These are phyloP conservation scores for Acestrorhynchus altus DNA, from an alignment of 2,797 vertebrate genomes.

Conservation along the genomic window DNA sequence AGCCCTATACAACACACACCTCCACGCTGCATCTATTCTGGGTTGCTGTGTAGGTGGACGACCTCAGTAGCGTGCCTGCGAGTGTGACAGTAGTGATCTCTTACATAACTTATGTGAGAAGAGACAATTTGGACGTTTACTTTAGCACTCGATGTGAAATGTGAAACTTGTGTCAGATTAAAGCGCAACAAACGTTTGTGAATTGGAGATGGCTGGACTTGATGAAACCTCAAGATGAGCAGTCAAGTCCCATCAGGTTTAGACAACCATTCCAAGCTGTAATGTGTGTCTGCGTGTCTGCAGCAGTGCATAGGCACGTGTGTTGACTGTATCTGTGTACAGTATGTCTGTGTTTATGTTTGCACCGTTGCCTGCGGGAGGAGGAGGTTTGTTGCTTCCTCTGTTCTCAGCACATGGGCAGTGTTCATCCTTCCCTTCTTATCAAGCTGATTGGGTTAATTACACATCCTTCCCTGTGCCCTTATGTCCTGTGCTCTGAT, in stretches of 20 bases:
- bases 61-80: no score
- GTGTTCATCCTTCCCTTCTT: constrained; percentile 42
- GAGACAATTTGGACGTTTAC: no score
- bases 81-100: no score
- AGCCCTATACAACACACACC: no score
- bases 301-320: constrained; percentile 56
- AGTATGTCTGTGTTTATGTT: constrained; percentile 49
- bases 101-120: no score
- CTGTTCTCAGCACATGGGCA: constrained; percentile 49
- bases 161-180: not conserved
- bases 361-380: constrained; percentile 34
- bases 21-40: no score
- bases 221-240: not conserved
- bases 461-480: constrained; percentile 58
- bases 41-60: no score
- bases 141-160: no score
- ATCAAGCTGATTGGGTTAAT: constrained; percentile 65
- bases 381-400: constrained; percentile 45
- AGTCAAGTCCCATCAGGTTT: not conserved
- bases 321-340: constrained; percentile 50
- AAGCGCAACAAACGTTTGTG: not conserved
- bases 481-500: constrained; percentile 55
- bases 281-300: no score
- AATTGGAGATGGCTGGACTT: not conserved
- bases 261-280: not conserved